Evolutionary conservation across 2,113 vertebrate species (phyloP).

Genomic region (Cercocebus atys): DNA sequence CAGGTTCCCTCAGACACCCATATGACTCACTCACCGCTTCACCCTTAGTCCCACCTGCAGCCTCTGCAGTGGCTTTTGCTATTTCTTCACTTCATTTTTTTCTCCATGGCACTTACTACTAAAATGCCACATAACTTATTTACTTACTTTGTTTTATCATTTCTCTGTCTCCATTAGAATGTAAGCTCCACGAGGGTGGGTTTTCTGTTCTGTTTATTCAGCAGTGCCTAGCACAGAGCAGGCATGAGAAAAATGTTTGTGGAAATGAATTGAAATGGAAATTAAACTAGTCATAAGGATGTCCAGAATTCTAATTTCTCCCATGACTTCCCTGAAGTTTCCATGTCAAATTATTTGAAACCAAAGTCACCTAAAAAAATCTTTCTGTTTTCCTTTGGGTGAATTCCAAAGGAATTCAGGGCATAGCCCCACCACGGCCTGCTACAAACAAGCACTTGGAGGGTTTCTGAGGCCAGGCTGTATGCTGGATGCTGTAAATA

Average conservation of each 20-base stretch:
- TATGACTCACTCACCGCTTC: not conserved
- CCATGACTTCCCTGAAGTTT: not conserved
- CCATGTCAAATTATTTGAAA: not conserved
- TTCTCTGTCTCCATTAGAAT: not conserved
- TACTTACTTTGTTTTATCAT: not conserved
- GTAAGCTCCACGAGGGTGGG: rapidly evolving
- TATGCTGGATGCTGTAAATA: no score
- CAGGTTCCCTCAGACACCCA: not conserved
- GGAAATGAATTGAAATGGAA: not conserved
- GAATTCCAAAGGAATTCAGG: no score
- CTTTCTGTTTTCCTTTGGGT: not conserved
- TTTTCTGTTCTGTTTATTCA: not conserved
- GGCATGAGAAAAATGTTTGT: not conserved
- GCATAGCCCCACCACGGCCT: not conserved
- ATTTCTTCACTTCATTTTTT: not conserved
- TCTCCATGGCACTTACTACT: not conserved
- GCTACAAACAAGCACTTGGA: no score
- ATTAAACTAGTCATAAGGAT: not conserved
- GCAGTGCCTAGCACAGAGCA: no score
- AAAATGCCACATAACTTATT: rapidly evolving
- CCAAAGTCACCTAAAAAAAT: not conserved
- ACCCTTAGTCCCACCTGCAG: not conserved
- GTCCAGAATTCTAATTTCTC: not conserved
- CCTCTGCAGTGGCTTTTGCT: rapidly evolving
- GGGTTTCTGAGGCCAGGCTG: not conserved